Base-by-base conservation (phyloP, 2,797 vertebrate genomes). In the Brotula barbata region DNA sequence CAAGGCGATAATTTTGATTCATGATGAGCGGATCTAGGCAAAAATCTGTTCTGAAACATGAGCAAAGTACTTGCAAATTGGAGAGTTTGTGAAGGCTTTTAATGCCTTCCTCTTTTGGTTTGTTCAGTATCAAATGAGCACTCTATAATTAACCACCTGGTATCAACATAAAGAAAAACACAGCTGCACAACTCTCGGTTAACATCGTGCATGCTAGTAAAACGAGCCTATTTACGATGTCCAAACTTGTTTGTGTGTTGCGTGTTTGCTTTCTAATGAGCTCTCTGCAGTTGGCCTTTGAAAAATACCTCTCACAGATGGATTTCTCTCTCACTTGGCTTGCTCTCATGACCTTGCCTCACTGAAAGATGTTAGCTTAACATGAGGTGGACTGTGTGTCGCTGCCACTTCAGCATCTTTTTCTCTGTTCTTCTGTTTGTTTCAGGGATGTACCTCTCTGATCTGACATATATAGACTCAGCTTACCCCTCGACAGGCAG, bases 401-500 rank as follows among this genome's bases (percentile, higher is more conserved):
- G 4, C 15, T 45, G 15, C 12, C 25, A 20, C 21, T 51, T 40
- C 43, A 33, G 8, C 3, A 39, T 51, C 8, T 47, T 34, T 42
- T 50, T 45, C 17, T 41, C 57, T 19, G 45, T 6, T 63, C 14
- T 66, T n/a, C 54, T 67, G 10, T 73, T 10, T 50, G 0, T 81
- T 89, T 61, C 84, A 99, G 97, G 97, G 81, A 98, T 99, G 92
- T 99, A 96, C 89, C 89, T 99, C 75, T 99, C 96, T 14, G 97
- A 99, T 67, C 90, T 99, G 90, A 99, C 96, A 0, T 99, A 99
- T 45, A 94, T 99, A 51, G 97, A 99, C 81, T 99, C 97, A 0
- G 97, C 97, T 12, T 98, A 98, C 82, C 97, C 97, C 21, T 98
- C 97, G 71, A 99, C 96, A 0, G 96, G 95, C 63, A 99, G 96